Evolutionary conservation across 2,888 invertebrate species (phyloP), one percentile per base, ranked within the genome.

Genomic region (Gymnocheta viridis): DNA sequence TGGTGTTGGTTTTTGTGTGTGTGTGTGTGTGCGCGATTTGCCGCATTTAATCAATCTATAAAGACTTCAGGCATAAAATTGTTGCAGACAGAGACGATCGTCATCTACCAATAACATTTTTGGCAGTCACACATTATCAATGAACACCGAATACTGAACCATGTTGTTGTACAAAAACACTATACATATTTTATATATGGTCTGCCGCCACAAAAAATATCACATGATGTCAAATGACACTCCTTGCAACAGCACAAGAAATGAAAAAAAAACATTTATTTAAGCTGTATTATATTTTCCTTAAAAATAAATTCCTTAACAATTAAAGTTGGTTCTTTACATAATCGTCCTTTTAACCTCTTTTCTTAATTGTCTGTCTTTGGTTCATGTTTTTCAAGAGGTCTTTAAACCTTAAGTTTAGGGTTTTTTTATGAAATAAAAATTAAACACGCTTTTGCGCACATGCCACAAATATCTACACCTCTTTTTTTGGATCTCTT

Each of bases 31-130:
- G 9, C 22, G 49, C 12, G 0, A 35, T 62, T 69, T 76, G 74
- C 74, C 54, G 67, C 67, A 64, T 74, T 76, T 85, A 86, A 90
- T 89, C 89, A 89, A 89, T 89, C 90, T 88, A 88, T 85, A 85
- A 85, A 80, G 85, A 85, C 90, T 86, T 90, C 86, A 88, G 88
- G 90, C 89, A 88, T 89, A 86, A 90, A 90, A 90, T 87, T 85
- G 86, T 85, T 86, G 81, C 85, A 86, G 89, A 88, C 88, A 86
- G 19, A 62, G 38, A 51, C 29, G 72, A 29, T 56, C 47, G 14
- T 70, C 49, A 56, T 74, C 66, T 58, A 22, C 19, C 27, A 72
- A 35, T 19, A 74, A 74, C 0, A 76, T 54, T 69, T 86, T 72
- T 67, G 89, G 86, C 62, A 67, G 66, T 17, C 56, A 64, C 29